These are phyloP conservation scores for Oreochromis aureus DNA, from an alignment of 2,113 vertebrate species.

Conservation along the genomic window DNA sequence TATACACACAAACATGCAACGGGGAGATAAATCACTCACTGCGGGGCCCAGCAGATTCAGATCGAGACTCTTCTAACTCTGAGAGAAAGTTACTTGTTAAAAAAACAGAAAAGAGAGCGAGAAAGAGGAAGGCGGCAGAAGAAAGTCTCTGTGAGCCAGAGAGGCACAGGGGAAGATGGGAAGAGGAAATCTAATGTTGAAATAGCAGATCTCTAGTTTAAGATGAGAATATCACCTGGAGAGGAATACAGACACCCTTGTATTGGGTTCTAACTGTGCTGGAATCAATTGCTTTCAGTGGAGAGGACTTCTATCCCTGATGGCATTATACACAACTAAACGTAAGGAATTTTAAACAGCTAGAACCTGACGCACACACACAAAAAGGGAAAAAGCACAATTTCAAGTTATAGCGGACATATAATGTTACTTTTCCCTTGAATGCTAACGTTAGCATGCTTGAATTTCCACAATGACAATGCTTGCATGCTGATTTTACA, in stretches of 20 bases:
- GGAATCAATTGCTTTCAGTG: constrained; percentile 8
- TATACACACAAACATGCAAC: background rate
- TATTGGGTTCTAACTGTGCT: background rate
- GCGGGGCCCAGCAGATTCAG: constrained; percentile 7
- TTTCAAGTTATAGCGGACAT: background rate
- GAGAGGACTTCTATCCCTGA: background rate
- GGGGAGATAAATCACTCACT: constrained; percentile 21
- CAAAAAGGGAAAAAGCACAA: background rate
- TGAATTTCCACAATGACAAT: background rate
- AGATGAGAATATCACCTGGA: constrained; percentile 10
- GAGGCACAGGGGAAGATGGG: background rate
- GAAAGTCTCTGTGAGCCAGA: background rate
- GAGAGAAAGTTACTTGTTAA: constrained; percentile 16
- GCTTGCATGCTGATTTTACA: background rate
- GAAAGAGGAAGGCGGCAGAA: background rate
- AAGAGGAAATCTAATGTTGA: constrained; percentile 6
- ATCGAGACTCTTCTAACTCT: background rate
- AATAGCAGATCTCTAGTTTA: constrained; percentile 7
- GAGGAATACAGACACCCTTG: background rate
- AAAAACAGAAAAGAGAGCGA: background rate
- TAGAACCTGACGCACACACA: background rate
- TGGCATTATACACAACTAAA: background rate
- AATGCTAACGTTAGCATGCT: background rate
- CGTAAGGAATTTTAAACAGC: background rate
- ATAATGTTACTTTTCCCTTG: background rate